Base-by-base conservation (phyloP, 2,113 vertebrate species). In the Sebastes schlegelii region DNA sequence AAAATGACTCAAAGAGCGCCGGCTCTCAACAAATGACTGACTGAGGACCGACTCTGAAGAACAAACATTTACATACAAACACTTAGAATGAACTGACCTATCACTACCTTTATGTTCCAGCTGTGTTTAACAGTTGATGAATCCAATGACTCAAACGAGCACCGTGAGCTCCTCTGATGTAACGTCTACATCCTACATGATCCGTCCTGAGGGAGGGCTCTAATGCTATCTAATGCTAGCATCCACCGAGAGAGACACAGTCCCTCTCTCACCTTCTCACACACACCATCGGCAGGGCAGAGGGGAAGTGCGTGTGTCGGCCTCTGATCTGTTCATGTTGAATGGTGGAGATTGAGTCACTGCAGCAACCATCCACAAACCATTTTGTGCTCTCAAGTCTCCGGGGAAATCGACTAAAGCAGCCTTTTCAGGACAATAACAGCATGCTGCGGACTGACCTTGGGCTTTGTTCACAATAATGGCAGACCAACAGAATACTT, bases 391-490 rank as follows among this genome's bases (percentile, higher is more conserved):
- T 60, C 46, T 69, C 68, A 52, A 71, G 81, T 75, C 77, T 84
- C 79, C 61, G 61, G n/a, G 55, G 55, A 73, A 80, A 85, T 79
- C 0, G 48, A 88, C 82, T 79, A 68, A 86, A 84, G 86, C 63
- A 52, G 68, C 34, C 62, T 63, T 79, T 77, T 58, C 34, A 67
- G 64, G 76, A 86, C 77, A 86, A 75, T 57, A 79, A 66, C 81
- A 49, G 78, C 75, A 52, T 66, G 81, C 61, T 70, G 78, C 45
- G 55, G 78, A 54, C 78, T 86, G 86, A 90, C 83, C 82, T 85
- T 80, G 82, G 76, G 54, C 79, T 78, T 88, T 83, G 79, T 78
- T 88, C 81, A 71, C 72, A 42, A 66, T 52, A 86, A 74, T 74
- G 42, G 65, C n/a, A 19, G 1, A 80, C 63, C 77, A 63, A 77